Evolutionary conservation across 1,140 invertebrate species (phyloP).

Genomic region (Heliconius hewitsoni): DNA sequence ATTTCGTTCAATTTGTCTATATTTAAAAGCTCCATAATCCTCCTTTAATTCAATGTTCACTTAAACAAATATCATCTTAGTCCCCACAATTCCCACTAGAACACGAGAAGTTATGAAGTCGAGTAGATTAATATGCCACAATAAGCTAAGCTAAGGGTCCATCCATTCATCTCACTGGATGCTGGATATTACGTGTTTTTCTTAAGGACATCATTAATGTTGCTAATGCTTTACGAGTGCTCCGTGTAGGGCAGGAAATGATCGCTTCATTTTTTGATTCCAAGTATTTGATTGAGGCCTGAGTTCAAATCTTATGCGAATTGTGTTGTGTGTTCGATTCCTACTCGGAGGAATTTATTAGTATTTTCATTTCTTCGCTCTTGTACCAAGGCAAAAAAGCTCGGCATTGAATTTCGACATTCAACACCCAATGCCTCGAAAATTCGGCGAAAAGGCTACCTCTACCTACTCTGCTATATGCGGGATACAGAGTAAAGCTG

Average conservation of each 20-base stretch:
- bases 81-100: neutral
- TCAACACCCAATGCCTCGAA: neutral
- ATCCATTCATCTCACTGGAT: conserved; percentile 2
- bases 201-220: neutral
- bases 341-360: neutral
- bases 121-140: neutral
- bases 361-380: neutral
- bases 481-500: neutral
- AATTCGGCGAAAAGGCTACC: neutral
- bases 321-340: neutral
- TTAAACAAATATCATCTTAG: too few relatives aligned
- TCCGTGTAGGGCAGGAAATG: too few relatives aligned
- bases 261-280: too few relatives aligned
- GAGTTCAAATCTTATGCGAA: neutral
- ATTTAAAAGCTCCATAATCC: too few relatives aligned
- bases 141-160: neutral
- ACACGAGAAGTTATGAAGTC: neutral
- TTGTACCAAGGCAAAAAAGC: neutral
- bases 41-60: too few relatives aligned
- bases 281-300: too few relatives aligned
- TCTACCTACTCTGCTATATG: neutral
- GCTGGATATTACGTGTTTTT: conserved; percentile 6
- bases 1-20: too few relatives aligned
- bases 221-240: neutral
- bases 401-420: neutral